Conservation (phyloP, 2,888 invertebrate genomes). For the Muschampia plurimacula region DNA sequence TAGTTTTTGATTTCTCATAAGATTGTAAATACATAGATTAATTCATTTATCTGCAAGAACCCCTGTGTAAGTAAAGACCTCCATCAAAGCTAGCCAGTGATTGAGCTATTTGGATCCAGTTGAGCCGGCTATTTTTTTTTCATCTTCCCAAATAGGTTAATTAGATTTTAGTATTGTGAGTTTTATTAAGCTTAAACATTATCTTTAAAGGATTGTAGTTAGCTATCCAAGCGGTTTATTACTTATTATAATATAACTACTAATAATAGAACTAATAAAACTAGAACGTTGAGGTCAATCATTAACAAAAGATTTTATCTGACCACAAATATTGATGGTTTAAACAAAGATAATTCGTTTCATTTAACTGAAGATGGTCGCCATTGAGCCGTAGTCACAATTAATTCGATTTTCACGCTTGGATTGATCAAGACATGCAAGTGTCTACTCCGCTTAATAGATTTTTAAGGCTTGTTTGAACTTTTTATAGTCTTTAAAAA, state of each 20-base stretch:
- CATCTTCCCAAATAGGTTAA: too few relatives aligned
- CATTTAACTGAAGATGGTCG: slow-evolving; percentile 51
- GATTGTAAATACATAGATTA: too few relatives aligned
- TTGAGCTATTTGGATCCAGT: too few relatives aligned
- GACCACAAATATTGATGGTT: slow-evolving; percentile 41
- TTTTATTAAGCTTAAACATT: too few relatives aligned
- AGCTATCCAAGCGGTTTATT: too few relatives aligned
- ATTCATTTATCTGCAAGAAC: too few relatives aligned
- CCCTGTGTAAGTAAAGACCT: too few relatives aligned
- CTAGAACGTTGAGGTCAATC: slow-evolving; percentile 43
- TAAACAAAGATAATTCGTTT: slow-evolving; percentile 42
- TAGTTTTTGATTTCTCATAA: too few relatives aligned
- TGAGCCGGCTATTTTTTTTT: too few relatives aligned
- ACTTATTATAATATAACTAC: neutral
- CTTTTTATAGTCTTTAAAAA: slow-evolving; percentile 1
- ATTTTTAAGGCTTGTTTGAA: slow-evolving; percentile 37
- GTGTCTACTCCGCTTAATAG: slow-evolving; percentile 59
- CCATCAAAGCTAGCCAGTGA: too few relatives aligned
- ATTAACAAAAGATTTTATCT: slow-evolving; percentile 46
- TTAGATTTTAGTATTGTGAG: too few relatives aligned
- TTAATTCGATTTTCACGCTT: slow-evolving; percentile 83
- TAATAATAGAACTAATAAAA: slow-evolving; percentile 40
- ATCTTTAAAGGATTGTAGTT: neutral
- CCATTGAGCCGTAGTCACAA: slow-evolving; percentile 60
- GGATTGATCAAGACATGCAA: slow-evolving; percentile 78